These are phyloP conservation scores for Oxyruncus cristatus DNA, from an alignment of 2,113 vertebrate species.

Conservation along the genomic window DNA sequence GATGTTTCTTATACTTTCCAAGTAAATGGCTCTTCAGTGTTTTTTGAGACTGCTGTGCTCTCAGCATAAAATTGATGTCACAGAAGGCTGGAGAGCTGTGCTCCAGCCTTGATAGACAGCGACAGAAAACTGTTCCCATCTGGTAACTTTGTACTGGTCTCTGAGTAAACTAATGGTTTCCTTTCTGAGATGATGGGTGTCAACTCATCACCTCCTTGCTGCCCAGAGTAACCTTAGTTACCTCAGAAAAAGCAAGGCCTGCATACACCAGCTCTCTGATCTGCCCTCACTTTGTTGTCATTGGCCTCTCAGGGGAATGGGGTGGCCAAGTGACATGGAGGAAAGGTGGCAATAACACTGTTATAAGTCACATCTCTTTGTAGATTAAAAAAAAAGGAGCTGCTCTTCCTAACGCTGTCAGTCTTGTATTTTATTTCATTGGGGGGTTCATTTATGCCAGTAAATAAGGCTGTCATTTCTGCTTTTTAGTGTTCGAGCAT, in stretches of 20 bases:
- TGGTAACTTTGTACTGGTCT: constrained; percentile 21
- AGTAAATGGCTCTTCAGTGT: constrained; percentile 63
- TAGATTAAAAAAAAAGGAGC: neutral
- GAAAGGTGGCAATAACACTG: neutral
- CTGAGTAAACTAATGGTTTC: constrained; percentile 3
- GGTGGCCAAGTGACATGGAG: neutral
- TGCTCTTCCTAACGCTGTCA: neutral
- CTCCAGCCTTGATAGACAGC: constrained; percentile 6
- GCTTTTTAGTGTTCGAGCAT: constrained; percentile 15
- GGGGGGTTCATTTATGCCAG: neutral
- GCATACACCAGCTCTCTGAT: neutral
- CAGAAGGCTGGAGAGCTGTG: constrained; percentile 45
- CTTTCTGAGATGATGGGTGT: constrained; percentile 30
- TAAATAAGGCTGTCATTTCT: constrained; percentile 28
- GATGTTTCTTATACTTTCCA: constrained; percentile 64
- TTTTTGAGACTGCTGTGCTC: constrained; percentile 66
- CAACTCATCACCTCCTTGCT: neutral
- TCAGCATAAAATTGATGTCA: constrained; percentile 59
- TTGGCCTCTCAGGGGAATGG: neutral
- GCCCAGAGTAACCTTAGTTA: constrained; percentile 7
- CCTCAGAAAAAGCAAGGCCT: neutral
- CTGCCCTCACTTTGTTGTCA: neutral
- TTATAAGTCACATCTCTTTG: neutral
- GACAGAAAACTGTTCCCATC: constrained; percentile 40
- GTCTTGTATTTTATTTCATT: neutral